These are phyloP conservation scores for Tethya wilhelma DNA, from an alignment of 37 sponge, comb jelly and placozoan species.

Conservation along the genomic window DNA sequence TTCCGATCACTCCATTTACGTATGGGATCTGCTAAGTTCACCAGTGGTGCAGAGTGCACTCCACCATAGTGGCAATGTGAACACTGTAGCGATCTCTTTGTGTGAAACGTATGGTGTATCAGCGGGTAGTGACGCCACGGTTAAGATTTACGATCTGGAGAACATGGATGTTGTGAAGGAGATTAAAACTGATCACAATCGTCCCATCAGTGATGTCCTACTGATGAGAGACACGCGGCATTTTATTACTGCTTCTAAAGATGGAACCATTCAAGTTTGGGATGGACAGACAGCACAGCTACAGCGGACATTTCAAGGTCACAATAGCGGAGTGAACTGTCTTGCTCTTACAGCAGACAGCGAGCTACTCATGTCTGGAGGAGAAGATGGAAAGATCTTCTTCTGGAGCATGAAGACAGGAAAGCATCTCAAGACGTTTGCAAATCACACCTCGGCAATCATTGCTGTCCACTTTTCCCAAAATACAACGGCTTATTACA, in stretches of 20 bases:
- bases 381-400: slow-evolving; percentile 30
- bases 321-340: slow-evolving; percentile 20
- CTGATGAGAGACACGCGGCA: slow-evolving; percentile 22
- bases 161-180: slow-evolving; percentile 7
- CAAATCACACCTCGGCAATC: slow-evolving; percentile 44
- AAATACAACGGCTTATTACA: background rate
- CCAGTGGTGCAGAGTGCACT: slow-evolving; percentile 24
- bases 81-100: slow-evolving; percentile 35
- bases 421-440: slow-evolving; percentile 47
- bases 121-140: slow-evolving; percentile 18
- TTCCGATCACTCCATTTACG: slow-evolving; percentile 13
- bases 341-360: slow-evolving; percentile 46
- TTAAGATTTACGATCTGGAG: slow-evolving; percentile 30
- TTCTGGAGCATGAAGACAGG: slow-evolving; percentile 63
- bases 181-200: slow-evolving; percentile 5
- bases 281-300: slow-evolving; percentile 40
- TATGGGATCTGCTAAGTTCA: slow-evolving; percentile 64
- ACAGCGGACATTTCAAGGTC: slow-evolving; percentile 5
- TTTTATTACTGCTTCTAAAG: slow-evolving; percentile 16
- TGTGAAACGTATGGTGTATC: slow-evolving; percentile 44
- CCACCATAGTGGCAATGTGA: slow-evolving; percentile 7
- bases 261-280: slow-evolving; percentile 45
- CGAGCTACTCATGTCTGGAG: slow-evolving; percentile 57
- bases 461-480: slow-evolving; percentile 42
- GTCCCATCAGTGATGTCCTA: slow-evolving; percentile 10